phyloP scores from a whole-genome alignment of 1,140 invertebrate species.

The Pinna nobilis region DNA sequence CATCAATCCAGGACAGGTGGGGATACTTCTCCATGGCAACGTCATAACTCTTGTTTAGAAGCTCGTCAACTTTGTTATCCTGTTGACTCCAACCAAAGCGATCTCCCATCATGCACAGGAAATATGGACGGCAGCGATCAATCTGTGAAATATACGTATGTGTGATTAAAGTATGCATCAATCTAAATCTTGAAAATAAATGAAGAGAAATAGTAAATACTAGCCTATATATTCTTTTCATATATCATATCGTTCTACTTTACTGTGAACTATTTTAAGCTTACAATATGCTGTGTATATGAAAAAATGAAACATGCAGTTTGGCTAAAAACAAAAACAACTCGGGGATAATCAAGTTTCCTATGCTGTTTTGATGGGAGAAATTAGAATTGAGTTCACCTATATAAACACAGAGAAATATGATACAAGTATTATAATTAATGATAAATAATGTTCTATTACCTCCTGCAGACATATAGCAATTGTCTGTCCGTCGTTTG shows the following conservation, averaged over 20 bases:
- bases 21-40: constrained; percentile 54
- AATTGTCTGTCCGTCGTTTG: constrained; percentile 57
- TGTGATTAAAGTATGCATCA: too few species aligned
- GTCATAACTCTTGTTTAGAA: constrained; percentile 50
- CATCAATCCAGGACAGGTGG: constrained; percentile 52
- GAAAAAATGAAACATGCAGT: too few species aligned
- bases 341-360: background rate
- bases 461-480: constrained; percentile 65
- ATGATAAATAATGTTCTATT: too few species aligned
- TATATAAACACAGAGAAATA: background rate
- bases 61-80: constrained; percentile 41
- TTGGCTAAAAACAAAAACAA: too few species aligned
- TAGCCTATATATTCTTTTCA: too few species aligned
- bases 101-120: constrained; percentile 60
- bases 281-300: too few species aligned
- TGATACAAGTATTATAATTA: background rate
- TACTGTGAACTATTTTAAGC: too few species aligned
- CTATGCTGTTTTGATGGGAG: background rate
- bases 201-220: too few species aligned
- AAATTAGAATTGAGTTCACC: background rate
- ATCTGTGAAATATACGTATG: too few species aligned
- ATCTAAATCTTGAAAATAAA: too few species aligned
- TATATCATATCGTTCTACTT: too few species aligned
- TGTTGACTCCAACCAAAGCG: constrained; percentile 61
- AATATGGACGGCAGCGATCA: constrained; percentile 61